Evolutionary conservation across 2,113 vertebrate species (phyloP).

Genomic region (Ia io): DNA sequence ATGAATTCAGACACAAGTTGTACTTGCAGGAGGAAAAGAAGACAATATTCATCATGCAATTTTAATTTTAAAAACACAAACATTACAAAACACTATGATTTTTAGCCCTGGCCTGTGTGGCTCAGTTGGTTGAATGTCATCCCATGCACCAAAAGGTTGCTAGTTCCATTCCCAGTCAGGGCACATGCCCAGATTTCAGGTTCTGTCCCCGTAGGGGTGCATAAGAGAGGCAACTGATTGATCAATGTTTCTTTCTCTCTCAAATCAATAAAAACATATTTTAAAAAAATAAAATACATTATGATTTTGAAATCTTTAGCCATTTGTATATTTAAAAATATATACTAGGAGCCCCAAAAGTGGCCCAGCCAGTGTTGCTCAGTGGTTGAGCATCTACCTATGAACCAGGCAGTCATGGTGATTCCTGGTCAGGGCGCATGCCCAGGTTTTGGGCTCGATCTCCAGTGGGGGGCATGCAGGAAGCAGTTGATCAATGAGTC

Average conservation of each 20-base stretch:
- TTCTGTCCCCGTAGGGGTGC: too few species aligned
- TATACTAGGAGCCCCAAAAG: not conserved
- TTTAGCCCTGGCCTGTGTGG: not conserved
- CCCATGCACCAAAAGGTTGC: not conserved
- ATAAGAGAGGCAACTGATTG: not conserved
- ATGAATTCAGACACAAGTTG: not conserved
- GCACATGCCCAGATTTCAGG: too few species aligned
- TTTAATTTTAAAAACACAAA: constrained; percentile 14
- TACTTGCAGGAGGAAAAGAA: not conserved
- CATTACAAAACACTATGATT: not conserved
- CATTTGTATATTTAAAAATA: not conserved
- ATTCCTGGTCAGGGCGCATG: too few species aligned
- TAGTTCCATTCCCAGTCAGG: too few species aligned
- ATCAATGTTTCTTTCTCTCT: not conserved
- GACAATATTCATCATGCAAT: not conserved
- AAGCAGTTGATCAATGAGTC: too few species aligned
- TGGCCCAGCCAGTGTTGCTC: too few species aligned
- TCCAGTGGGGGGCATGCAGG: too few species aligned
- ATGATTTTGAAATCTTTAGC: not conserved
- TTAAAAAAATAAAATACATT: not conserved
- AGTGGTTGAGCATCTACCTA: too few species aligned
- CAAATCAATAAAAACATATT: not conserved
- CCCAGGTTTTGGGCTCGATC: too few species aligned
- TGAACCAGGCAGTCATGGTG: too few species aligned
- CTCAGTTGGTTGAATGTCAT: not conserved